Conservation (phyloP, 2,888 invertebrate genomes). For the Sericinus montela region DNA sequence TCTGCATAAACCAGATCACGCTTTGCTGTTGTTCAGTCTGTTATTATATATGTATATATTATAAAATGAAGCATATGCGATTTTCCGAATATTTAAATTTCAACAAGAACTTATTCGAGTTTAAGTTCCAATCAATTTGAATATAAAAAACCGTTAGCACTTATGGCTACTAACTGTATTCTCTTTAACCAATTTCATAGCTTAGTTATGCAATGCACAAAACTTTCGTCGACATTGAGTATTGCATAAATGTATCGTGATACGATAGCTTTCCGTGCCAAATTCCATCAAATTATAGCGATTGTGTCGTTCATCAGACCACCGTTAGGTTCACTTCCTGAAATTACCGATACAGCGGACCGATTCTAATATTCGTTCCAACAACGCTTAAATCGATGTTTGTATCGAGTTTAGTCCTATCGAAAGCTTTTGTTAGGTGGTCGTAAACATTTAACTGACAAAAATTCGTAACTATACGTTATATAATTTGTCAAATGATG, state of each 20-base stretch:
- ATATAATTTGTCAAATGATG: too few species aligned
- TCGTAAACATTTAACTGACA: too few species aligned
- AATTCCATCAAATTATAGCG: slow-evolving; percentile 33
- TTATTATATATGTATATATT: too few species aligned
- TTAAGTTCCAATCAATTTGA: slow-evolving; percentile 8
- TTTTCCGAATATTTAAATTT: too few species aligned
- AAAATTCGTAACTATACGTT: too few species aligned
- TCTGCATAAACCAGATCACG: too few species aligned
- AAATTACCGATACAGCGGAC: slow-evolving; percentile 26
- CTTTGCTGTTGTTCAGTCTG: too few species aligned
- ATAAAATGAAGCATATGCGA: too few species aligned
- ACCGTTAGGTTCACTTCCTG: slow-evolving; percentile 34
- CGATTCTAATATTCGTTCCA: slow-evolving; percentile 33
- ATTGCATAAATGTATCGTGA: slow-evolving; percentile 52
- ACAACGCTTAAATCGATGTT: slow-evolving; percentile 24
- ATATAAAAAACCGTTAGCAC: slow-evolving; percentile 1
- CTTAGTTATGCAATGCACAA: slow-evolving; percentile 26
- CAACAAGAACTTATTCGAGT: neutral
- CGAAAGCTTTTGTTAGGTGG: slow-evolving; percentile 32
- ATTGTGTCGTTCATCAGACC: slow-evolving; percentile 15
- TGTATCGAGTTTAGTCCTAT: slow-evolving; percentile 37
- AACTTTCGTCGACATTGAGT: slow-evolving; percentile 27
- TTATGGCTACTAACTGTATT: slow-evolving; percentile 2
- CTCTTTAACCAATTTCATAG: slow-evolving; percentile 12
- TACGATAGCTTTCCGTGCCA: slow-evolving; percentile 38